Percentiles rank a stretch among this genome's conserved stretches.
These are phyloP conservation scores for Lophura swinhoii DNA, from an alignment of 2,797 vertebrate species.

Conservation along the genomic window DNA sequence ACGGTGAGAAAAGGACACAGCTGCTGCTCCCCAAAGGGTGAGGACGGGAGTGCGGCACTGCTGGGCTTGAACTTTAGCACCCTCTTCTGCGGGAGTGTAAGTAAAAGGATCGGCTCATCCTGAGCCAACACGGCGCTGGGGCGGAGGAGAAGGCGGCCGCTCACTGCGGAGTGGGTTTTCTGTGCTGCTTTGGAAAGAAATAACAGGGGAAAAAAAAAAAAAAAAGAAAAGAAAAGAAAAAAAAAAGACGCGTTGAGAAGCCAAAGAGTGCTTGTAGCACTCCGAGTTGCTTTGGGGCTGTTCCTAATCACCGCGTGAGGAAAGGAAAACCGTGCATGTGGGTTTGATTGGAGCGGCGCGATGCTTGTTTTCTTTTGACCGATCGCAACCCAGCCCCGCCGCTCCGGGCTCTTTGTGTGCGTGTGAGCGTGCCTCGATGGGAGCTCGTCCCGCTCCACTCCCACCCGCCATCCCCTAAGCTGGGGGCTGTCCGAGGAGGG, in stretches of 20 bases:
- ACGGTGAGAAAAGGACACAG: conserved; percentile 5
- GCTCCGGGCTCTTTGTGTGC: conserved; percentile 32
- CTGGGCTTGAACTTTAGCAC: conserved; percentile 63
- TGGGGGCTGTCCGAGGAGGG: not conserved
- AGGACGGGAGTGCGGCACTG: not conserved
- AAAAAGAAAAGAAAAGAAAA: too few relatives aligned
- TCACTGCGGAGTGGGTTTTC: not conserved
- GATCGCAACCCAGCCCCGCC: conserved; percentile 6
- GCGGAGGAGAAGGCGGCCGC: not conserved
- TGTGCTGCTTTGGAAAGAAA: not conserved
- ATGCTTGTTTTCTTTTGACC: conserved; percentile 49
- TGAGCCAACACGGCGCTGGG: not conserved
- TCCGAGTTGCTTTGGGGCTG: not conserved
- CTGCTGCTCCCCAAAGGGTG: not conserved
- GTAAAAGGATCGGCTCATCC: not conserved
- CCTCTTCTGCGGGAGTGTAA: conserved; percentile 43
- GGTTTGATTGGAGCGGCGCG: conserved; percentile 11
- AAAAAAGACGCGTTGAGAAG: not conserved
- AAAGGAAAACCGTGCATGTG: conserved; percentile 37
- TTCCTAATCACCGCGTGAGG: not conserved
- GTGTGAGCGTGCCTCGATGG: not conserved
- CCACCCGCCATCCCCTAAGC: not conserved
- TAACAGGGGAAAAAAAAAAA: not conserved
- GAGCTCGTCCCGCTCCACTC: not conserved
- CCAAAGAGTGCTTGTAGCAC: not conserved